A percentile compares a stretch with the other conserved stretches of the same genome.
Conservation (phyloP, 1,140 invertebrate species). For the Rhopalosiphum padi region DNA sequence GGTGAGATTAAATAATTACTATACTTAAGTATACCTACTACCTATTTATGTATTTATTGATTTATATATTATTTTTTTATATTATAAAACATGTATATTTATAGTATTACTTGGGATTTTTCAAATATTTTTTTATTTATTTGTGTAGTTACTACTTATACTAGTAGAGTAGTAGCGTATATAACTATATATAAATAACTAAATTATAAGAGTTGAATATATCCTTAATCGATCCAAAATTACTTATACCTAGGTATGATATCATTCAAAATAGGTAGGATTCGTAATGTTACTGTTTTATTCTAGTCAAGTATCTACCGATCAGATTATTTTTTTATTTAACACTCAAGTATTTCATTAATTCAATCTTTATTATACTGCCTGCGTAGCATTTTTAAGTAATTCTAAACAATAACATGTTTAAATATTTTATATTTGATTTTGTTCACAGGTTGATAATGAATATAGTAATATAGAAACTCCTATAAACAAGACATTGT, state of each 20-base stretch:
- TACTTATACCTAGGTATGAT: too few species aligned
- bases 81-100: not conserved
- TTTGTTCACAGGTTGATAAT: slow-evolving; percentile 28
- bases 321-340: too few species aligned
- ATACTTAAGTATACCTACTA: not conserved
- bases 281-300: too few species aligned
- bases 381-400: not conserved
- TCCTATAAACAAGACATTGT: not conserved
- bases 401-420: not conserved
- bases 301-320: too few species aligned
- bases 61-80: not conserved
- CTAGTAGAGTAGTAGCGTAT: too few species aligned
- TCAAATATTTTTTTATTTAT: not conserved
- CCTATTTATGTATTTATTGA: not conserved
- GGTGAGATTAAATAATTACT: not conserved
- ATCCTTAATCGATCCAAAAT: too few species aligned
- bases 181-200: too few species aligned
- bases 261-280: too few species aligned
- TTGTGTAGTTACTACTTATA: not conserved
- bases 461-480: not conserved
- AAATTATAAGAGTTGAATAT: too few species aligned
- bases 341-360: too few species aligned
- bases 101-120: not conserved
- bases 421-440: not conserved
- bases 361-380: too few species aligned